A percentile compares a stretch with the other conserved stretches of the same genome.
phyloP scores from a whole-genome alignment of 2,888 invertebrate species.

The Orchestes rusci region DNA sequence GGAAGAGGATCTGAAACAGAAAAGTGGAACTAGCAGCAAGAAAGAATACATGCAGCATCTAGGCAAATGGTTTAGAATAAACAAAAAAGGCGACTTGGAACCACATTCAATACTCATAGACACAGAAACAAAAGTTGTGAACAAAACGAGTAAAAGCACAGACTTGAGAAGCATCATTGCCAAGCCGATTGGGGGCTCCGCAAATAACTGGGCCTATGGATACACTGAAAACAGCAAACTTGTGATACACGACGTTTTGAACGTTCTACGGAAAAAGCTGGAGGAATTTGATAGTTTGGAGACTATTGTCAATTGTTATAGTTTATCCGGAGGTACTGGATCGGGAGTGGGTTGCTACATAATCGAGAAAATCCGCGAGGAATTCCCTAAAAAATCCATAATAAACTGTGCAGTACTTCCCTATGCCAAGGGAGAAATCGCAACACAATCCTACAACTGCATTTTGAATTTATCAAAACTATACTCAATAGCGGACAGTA shows the following conservation, averaged over 20 bases:
- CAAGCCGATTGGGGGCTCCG: constrained; percentile 44
- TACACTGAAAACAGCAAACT: constrained; percentile 42
- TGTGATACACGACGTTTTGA: constrained; percentile 39
- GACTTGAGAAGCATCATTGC: constrained; percentile 41
- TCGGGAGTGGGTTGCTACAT: constrained; percentile 48
- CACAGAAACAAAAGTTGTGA: constrained; percentile 45
- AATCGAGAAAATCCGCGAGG: constrained; percentile 41
- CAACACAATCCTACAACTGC: constrained; percentile 49
- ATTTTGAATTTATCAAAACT: constrained; percentile 45
- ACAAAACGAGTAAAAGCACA: constrained; percentile 22
- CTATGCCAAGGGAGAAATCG: constrained; percentile 46
- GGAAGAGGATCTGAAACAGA: constrained; percentile 38
- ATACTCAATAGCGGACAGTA: constrained; percentile 41
- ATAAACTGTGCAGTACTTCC: constrained; percentile 44
- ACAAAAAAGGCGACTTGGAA: constrained; percentile 36
- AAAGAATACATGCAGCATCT: constrained; percentile 35
- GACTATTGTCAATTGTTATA: constrained; percentile 44
- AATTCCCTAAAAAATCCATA: constrained; percentile 45
- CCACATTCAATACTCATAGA: constrained; percentile 47
- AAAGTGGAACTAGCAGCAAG: constrained; percentile 27
- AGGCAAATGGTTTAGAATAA: constrained; percentile 45
- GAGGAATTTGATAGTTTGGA: constrained; percentile 44
- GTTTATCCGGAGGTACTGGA: constrained; percentile 50
- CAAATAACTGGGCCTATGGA: constrained; percentile 52
- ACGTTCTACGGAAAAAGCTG: constrained; percentile 41